phyloP scores from a whole-genome alignment of 2,888 invertebrate species.

The Yponomeuta plumbellus region DNA sequence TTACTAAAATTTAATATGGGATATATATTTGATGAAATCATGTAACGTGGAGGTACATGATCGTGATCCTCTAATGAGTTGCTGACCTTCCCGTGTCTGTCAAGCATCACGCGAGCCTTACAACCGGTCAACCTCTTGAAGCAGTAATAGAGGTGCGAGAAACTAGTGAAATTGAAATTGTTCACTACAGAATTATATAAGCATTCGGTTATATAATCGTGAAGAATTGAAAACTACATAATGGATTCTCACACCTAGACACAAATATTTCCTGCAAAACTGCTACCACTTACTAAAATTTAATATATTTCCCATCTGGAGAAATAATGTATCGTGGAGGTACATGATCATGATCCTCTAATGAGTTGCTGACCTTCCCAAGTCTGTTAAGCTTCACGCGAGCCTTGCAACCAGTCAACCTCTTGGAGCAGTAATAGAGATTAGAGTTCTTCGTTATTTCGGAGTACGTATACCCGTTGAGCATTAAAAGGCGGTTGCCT shows the following conservation, averaged over 20 bases:
- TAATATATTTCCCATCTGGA: background rate
- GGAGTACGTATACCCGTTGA: background rate
- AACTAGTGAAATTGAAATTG: too few species aligned
- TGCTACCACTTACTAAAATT: background rate
- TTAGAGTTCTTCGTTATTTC: background rate
- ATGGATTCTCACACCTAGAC: too few species aligned
- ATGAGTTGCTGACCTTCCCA: background rate
- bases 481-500: background rate
- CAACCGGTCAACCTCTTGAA: slow-evolving; percentile 2
- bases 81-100: background rate
- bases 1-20: background rate
- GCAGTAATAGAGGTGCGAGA: background rate
- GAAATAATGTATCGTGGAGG: background rate
- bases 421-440: slow-evolving; percentile 6
- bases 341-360: background rate
- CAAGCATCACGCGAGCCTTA: background rate
- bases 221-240: too few species aligned
- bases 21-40: background rate
- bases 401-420: slow-evolving; percentile 1
- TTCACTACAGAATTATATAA: too few species aligned
- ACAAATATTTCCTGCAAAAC: too few species aligned
- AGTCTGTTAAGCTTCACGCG: background rate
- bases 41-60: background rate
- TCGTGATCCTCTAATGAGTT: background rate
- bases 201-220: too few species aligned